These are phyloP conservation scores for Cryptophagus acutangulus DNA, from an alignment of 2,888 invertebrate species.

Conservation along the genomic window DNA sequence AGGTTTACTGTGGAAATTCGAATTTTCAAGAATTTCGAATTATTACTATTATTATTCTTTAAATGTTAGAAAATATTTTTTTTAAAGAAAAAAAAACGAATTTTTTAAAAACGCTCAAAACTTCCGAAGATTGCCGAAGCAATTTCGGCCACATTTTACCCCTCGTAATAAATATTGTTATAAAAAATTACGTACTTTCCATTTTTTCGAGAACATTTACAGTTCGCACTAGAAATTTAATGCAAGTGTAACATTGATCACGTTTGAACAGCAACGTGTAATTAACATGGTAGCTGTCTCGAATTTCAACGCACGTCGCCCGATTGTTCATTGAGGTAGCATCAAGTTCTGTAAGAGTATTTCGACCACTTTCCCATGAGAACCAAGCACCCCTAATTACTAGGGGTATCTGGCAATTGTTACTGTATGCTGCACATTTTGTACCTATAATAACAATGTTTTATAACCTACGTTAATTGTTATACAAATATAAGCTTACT, in stretches of 20 bases:
- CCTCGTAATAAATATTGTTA: not conserved
- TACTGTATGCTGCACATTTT: conserved; percentile 15
- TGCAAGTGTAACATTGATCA: conserved; percentile 77
- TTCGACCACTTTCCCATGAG: conserved; percentile 81
- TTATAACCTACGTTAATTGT: no score
- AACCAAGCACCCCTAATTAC: conserved; percentile 86
- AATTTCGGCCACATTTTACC: no score
- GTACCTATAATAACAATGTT: no score
- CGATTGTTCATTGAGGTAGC: conserved; percentile 70
- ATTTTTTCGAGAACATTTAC: conserved; percentile 85
- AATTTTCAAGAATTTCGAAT: conserved; percentile 4
- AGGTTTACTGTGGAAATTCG: not conserved
- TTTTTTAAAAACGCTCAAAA: no score
- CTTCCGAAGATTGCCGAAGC: no score
- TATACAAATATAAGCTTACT: no score
- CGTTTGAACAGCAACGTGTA: conserved; percentile 76
- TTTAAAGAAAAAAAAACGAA: no score
- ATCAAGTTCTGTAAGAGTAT: conserved; percentile 78
- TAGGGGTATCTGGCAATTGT: conserved; percentile 66
- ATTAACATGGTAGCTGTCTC: conserved; percentile 71
- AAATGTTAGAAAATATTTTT: no score
- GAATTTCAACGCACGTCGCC: conserved; percentile 68
- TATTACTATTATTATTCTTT: no score
- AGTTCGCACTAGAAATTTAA: conserved; percentile 78
- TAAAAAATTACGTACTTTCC: conserved; percentile 57